Evolutionary conservation across 92 coral and sea anemone species (phyloP).

Genomic region (Zoanthus sansibaricus): DNA sequence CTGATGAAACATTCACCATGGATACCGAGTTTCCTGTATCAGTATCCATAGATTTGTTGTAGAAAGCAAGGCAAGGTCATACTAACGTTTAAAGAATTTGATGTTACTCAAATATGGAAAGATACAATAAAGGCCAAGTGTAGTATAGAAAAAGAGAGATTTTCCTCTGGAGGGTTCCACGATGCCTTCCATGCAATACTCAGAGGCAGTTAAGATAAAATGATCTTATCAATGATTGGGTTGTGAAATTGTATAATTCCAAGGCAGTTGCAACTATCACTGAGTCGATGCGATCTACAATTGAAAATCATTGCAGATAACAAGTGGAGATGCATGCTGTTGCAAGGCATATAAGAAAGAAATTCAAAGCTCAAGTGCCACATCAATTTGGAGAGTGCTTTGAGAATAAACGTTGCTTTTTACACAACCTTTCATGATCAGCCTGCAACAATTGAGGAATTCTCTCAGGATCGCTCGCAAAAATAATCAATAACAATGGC

Average conservation of each 20-base stretch:
- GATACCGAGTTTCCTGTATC: conserved; percentile 63
- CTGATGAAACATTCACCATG: neutral
- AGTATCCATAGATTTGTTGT: conserved; percentile 66
- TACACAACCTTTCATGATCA: conserved; percentile 63
- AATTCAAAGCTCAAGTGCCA: conserved; percentile 55
- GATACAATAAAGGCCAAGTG: neutral
- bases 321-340: conserved; percentile 75
- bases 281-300: conserved; percentile 32
- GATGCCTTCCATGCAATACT: conserved; percentile 34
- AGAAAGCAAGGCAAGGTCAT: conserved; percentile 69
- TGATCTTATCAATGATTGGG: conserved; percentile 51
- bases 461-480: conserved; percentile 69
- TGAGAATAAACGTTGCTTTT: conserved; percentile 58
- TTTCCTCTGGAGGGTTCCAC: too few species aligned
- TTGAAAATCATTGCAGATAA: conserved; percentile 59
- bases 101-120: conserved; percentile 62
- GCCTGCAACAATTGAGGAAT: conserved; percentile 71
- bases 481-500: conserved; percentile 69
- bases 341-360: conserved; percentile 69
- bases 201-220: neutral
- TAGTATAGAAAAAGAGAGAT: conserved; percentile 58
- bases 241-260: conserved; percentile 55
- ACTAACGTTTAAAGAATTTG: conserved; percentile 71
- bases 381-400: conserved; percentile 63
- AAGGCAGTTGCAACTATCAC: conserved; percentile 38